Base-by-base conservation (phyloP, 2,797 vertebrate species). In the Philypnodon macrostomus region DNA sequence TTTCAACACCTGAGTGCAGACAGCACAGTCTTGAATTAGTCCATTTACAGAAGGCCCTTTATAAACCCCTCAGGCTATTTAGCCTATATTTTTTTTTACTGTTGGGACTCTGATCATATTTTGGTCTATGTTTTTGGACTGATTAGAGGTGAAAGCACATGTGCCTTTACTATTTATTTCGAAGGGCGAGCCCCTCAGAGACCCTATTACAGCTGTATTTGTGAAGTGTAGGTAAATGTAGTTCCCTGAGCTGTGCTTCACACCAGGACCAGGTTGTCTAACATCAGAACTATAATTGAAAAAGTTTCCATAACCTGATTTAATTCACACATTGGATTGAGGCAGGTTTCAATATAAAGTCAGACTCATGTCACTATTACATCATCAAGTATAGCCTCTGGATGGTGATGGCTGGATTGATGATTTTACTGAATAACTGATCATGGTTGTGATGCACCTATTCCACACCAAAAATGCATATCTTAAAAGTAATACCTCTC, bases 1-100 rank as follows among this genome's bases (percentile, higher is more conserved):
- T 79, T 83, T 85, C 81, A 82, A 70, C 85, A 83, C 83, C 79
- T 80, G 70, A 80, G 44, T 32, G 55, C 44, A 80, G 73, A 83
- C 77, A 33, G 65, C 50, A 71, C 67, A 67, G 33, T 5, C 71
- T 79, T 78, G 58, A 70, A 77, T 81, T 41, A 63, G 53, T 55
- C 57, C n/a, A 46, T 41, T 54, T 71, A 55, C 58, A 35, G 58
- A 39, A n/a, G 72, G 48, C 30, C 54, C 38, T 44, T 14, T 46
- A 39, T 52, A 53, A 49, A 44, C 8, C 31, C 42, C 30, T 63
- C 30, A 35, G 33, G 56, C 38, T 32, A 41, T 44, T 18, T 38
- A 31, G 27, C 19, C 17, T 49, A 63, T 50, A 32, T 70, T 61
- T 79, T 60, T 70, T 61, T 79, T 60, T 71, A 49, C 69, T 76